These are phyloP conservation scores for Sphaerophoria rueppellii DNA, from an alignment of 2,888 invertebrate genomes.

Conservation along the genomic window DNA sequence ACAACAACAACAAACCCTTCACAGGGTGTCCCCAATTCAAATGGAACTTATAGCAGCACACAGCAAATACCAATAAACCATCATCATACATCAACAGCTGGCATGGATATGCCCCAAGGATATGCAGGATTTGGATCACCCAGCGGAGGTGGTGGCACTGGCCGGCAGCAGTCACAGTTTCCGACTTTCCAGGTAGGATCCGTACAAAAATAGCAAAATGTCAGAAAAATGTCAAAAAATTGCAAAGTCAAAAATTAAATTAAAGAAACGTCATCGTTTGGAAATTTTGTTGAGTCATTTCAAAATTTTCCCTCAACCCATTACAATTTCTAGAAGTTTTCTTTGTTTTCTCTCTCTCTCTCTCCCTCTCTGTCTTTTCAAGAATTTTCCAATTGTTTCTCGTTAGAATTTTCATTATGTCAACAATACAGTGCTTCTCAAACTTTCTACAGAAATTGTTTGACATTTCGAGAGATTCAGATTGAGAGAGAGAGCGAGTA, in stretches of 20 bases:
- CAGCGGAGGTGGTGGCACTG: slow-evolving; percentile 39
- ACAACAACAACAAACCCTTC: slow-evolving; percentile 65
- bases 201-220: not conserved
- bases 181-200: slow-evolving; percentile 74
- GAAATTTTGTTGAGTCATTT: slow-evolving; percentile 55
- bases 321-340: slow-evolving; percentile 5
- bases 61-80: slow-evolving; percentile 70
- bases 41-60: slow-evolving; percentile 63
- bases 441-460: slow-evolving; percentile 31
- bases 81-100: slow-evolving; percentile 66
- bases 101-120: slow-evolving; percentile 68
- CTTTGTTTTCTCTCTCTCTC: slow-evolving; percentile 1
- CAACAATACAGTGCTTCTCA: slow-evolving; percentile 44
- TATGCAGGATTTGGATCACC: slow-evolving; percentile 63
- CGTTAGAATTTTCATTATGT: slow-evolving; percentile 13
- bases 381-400: slow-evolving; percentile 64
- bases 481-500: not conserved
- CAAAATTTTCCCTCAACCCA: not conserved
- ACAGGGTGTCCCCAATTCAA: slow-evolving; percentile 69
- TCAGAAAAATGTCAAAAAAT: not conserved
- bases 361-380: slow-evolving; percentile 8
- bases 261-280: slow-evolving; percentile 44
- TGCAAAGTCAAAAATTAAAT: not conserved
- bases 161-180: slow-evolving; percentile 68
- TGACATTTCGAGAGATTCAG: slow-evolving; percentile 11